Evolutionary conservation across 2,888 invertebrate species (phyloP).

Genomic region (Dolichomitus sp.): DNA sequence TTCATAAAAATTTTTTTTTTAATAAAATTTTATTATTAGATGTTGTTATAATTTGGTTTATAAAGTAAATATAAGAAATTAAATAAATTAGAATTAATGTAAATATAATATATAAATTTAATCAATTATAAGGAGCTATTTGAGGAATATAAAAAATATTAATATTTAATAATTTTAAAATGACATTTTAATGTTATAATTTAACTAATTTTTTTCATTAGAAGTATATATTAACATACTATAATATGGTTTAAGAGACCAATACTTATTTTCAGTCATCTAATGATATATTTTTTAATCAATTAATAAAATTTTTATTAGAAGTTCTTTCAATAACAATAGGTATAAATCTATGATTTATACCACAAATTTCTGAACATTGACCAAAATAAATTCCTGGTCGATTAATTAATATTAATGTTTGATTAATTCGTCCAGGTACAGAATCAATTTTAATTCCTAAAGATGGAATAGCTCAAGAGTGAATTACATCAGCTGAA

Average conservation of each 20-base stretch:
- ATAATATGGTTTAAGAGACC: slow-evolving; percentile 91
- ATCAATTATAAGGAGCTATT: slow-evolving; percentile 89
- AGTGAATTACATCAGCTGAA: slow-evolving; percentile 90
- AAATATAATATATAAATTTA: slow-evolving; percentile 85
- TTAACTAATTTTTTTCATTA: slow-evolving; percentile 89
- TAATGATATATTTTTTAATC: slow-evolving; percentile 86
- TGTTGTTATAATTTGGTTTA: slow-evolving; percentile 73
- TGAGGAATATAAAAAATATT: slow-evolving; percentile 90
- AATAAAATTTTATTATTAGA: slow-evolving; percentile 72
- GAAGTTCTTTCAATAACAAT: slow-evolving; percentile 90
- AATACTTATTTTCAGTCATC: slow-evolving; percentile 90
- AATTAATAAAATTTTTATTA: slow-evolving; percentile 80
- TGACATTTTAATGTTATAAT: slow-evolving; percentile 78
- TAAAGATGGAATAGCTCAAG: slow-evolving; percentile 89
- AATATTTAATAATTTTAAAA: slow-evolving; percentile 73
- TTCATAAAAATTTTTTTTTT: slow-evolving; percentile 69
- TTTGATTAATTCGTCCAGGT: slow-evolving; percentile 90
- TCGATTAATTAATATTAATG: slow-evolving; percentile 88
- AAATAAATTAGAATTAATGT: slow-evolving; percentile 84
- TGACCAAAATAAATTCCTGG: slow-evolving; percentile 91
- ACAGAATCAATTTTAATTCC: slow-evolving; percentile 90
- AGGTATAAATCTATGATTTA: slow-evolving; percentile 93
- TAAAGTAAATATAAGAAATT: slow-evolving; percentile 84
- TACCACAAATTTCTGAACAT: slow-evolving; percentile 94
- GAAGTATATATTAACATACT: slow-evolving; percentile 88